A percentile compares a stretch with the other conserved stretches of the same genome.
phyloP scores from a whole-genome alignment of 2,113 vertebrate genomes.

The Siniperca knerii region DNA sequence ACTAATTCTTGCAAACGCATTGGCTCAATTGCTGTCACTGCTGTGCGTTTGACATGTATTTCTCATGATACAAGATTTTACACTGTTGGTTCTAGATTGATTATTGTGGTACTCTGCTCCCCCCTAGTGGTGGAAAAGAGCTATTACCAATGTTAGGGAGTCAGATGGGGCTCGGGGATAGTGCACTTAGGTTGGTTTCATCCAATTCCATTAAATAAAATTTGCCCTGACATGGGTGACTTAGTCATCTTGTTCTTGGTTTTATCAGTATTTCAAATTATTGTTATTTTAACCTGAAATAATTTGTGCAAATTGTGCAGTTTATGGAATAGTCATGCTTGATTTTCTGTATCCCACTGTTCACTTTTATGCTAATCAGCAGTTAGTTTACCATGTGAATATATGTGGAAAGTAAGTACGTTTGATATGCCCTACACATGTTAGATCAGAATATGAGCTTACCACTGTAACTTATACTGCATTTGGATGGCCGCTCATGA shows the following conservation, averaged over 20 bases:
- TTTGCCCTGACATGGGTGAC: no score
- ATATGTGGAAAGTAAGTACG: not conserved
- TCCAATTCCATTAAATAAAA: not conserved
- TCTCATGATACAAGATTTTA: not conserved
- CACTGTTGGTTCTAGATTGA: not conserved
- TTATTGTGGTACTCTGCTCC: slow-evolving; percentile 41
- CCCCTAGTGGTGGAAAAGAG: slow-evolving; percentile 34
- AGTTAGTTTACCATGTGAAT: not conserved
- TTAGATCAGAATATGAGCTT: not conserved
- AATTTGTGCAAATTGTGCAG: not conserved
- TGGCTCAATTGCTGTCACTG: not conserved
- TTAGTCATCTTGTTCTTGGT: not conserved
- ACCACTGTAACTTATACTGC: not conserved
- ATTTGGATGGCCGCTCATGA: not conserved
- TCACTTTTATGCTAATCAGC: not conserved
- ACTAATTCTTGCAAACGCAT: not conserved
- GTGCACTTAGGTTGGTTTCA: not conserved
- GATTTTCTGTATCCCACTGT: not conserved
- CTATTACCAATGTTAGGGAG: not conserved
- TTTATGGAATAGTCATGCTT: not conserved
- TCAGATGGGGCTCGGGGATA: not conserved
- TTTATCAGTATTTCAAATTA: not conserved
- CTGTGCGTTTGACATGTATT: not conserved
- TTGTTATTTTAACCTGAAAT: not conserved
- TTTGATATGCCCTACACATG: not conserved